Evolutionary conservation across 2,797 vertebrate genomes (phyloP).

Genomic region (Neostethus bicornis): DNA sequence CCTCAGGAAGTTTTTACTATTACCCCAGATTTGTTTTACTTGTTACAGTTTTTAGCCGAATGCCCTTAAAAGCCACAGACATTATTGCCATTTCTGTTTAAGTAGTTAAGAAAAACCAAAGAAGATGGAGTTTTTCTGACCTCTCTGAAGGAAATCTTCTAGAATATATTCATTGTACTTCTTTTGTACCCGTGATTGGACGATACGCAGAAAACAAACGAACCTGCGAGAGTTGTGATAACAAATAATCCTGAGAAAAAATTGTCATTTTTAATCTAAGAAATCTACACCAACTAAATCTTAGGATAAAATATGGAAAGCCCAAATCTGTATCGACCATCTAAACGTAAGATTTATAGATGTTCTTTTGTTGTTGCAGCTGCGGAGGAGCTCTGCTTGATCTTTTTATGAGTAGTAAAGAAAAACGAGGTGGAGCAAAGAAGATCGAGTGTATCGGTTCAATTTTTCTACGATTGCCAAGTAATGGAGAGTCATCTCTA

Average conservation of each 20-base stretch:
- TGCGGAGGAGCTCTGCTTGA: neutral
- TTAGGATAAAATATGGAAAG: no score
- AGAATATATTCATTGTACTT: neutral
- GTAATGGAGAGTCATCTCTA: no score
- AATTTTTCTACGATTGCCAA: no score
- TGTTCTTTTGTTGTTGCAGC: no score
- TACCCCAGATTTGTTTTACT: conserved; percentile 43
- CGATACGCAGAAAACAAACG: neutral
- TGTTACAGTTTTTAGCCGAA: conserved; percentile 43
- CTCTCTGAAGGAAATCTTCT: neutral
- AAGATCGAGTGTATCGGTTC: neutral
- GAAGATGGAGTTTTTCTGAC: conserved; percentile 9
- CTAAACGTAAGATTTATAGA: no score
- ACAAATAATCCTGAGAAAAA: neutral
- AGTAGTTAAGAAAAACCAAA: conserved; percentile 28
- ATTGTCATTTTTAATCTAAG: no score
- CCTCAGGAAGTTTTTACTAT: conserved; percentile 44
- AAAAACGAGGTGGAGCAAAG: neutral
- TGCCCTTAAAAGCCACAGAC: conserved; percentile 35
- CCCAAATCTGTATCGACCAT: no score
- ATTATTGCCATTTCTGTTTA: conserved; percentile 39
- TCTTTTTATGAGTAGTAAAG: neutral
- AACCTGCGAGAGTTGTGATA: neutral
- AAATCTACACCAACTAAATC: no score
- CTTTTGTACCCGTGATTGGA: neutral